Conservation (phyloP, 1,140 invertebrate genomes). For the Berghia stephanieae region DNA sequence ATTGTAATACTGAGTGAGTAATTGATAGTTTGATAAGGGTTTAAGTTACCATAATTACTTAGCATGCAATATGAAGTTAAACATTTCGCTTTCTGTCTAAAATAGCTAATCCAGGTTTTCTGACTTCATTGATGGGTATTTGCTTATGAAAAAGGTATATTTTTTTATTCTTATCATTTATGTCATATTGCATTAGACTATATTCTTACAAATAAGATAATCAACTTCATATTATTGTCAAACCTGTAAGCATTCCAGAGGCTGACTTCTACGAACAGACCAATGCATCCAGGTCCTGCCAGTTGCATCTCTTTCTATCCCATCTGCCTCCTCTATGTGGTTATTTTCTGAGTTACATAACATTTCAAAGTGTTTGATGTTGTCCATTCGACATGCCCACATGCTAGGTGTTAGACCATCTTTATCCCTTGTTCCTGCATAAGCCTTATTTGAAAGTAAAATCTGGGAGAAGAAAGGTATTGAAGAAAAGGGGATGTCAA, state of each 20-base stretch:
- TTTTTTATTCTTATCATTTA: too few relatives aligned
- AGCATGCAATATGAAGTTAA: too few relatives aligned
- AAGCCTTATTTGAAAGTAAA: slow-evolving; percentile 52
- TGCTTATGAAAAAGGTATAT: too few relatives aligned
- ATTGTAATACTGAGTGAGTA: too few relatives aligned
- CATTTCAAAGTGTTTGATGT: slow-evolving; percentile 64
- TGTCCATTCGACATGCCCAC: slow-evolving; percentile 67
- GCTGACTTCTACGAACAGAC: slow-evolving; percentile 62
- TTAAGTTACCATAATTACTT: too few relatives aligned
- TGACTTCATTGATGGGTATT: too few relatives aligned
- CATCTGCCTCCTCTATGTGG: slow-evolving; percentile 53
- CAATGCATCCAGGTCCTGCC: slow-evolving; percentile 67
- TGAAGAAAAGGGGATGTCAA: not conserved
- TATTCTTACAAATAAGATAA: too few relatives aligned
- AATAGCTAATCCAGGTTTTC: too few relatives aligned
- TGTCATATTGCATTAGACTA: too few relatives aligned
- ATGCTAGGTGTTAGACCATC: slow-evolving; percentile 66
- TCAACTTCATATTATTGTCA: too few relatives aligned
- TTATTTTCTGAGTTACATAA: slow-evolving; percentile 49
- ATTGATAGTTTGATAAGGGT: too few relatives aligned
- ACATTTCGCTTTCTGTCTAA: too few relatives aligned
- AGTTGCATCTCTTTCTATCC: slow-evolving; percentile 61
- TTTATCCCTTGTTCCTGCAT: slow-evolving; percentile 58
- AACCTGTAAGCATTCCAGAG: slow-evolving; percentile 65
- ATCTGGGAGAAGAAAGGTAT: slow-evolving; percentile 41